These are phyloP conservation scores for Penaeus chinensis DNA, from an alignment of 1,140 invertebrate species.

Conservation along the genomic window DNA sequence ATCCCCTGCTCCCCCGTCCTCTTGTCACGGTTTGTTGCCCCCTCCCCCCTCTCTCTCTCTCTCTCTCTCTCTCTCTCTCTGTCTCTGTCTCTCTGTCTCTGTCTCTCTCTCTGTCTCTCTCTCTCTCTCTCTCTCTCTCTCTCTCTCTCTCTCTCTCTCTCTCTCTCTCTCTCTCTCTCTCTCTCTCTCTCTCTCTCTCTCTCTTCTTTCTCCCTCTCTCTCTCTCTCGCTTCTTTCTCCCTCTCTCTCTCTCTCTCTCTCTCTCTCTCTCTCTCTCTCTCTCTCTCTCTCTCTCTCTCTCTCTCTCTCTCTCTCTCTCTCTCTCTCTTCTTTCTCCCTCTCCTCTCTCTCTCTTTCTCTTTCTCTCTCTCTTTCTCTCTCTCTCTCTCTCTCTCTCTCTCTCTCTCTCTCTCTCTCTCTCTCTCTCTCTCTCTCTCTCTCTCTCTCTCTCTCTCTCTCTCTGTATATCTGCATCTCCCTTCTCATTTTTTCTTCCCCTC, in stretches of 20 bases:
- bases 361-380: background rate
- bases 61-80: background rate
- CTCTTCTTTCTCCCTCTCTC: too few species aligned
- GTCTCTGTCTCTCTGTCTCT: background rate
- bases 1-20: background rate
- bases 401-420: background rate
- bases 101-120: background rate
- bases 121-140: background rate
- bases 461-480: slow-evolving; percentile 31
- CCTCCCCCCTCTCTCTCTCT: slow-evolving; percentile 19
- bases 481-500: background rate
- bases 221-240: background rate
- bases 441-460: slow-evolving; percentile 29
- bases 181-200: too few species aligned
- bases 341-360: background rate
- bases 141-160: background rate
- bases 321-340: background rate
- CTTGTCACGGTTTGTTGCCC: background rate
- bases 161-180: background rate
- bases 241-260: background rate
- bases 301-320: background rate
- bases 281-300: too few species aligned
- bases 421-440: slow-evolving; percentile 37
- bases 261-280: background rate
- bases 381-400: background rate